Conservation (phyloP, 2,113 vertebrate species). For the Percopsis transmontana region DNA sequence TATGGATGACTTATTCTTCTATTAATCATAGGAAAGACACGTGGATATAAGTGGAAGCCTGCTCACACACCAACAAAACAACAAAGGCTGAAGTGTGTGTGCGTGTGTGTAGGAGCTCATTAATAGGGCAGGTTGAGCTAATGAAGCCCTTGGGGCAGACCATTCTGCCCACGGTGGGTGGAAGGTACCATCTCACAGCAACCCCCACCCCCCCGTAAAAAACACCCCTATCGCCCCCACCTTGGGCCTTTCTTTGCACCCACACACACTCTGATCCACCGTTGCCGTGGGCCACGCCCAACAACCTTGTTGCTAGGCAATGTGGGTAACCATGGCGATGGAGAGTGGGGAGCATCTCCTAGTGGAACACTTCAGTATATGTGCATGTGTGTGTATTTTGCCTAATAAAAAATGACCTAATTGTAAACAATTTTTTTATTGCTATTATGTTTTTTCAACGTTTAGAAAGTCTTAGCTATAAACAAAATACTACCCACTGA, state of each 20-base stretch:
- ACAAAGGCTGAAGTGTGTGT: slow-evolving; percentile 1
- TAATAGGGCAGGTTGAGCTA: slow-evolving; percentile 35
- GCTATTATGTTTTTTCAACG: no score
- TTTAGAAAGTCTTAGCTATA: no score
- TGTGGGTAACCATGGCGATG: slow-evolving; percentile 16
- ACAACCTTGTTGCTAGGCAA: slow-evolving; percentile 65
- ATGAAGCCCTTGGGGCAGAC: slow-evolving; percentile 53
- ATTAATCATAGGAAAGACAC: no score
- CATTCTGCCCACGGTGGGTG: background rate
- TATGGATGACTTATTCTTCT: no score
- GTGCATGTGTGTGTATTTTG: background rate
- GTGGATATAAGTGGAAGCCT: no score
- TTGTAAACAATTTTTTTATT: no score
- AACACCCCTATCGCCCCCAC: background rate
- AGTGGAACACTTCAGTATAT: background rate
- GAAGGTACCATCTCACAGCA: background rate
- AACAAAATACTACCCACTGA: no score
- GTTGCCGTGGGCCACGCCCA: slow-evolving; percentile 33
- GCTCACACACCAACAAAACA: background rate
- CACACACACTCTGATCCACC: background rate
- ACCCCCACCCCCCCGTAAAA: background rate
- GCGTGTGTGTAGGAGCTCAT: slow-evolving; percentile 26
- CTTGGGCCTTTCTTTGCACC: slow-evolving; percentile 1
- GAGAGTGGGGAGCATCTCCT: slow-evolving; percentile 28
- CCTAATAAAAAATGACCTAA: no score